Percentiles rank a stretch among this genome's conserved stretches.
Conservation (phyloP, 1,140 invertebrate species). For the Lanistes nyassanus region DNA sequence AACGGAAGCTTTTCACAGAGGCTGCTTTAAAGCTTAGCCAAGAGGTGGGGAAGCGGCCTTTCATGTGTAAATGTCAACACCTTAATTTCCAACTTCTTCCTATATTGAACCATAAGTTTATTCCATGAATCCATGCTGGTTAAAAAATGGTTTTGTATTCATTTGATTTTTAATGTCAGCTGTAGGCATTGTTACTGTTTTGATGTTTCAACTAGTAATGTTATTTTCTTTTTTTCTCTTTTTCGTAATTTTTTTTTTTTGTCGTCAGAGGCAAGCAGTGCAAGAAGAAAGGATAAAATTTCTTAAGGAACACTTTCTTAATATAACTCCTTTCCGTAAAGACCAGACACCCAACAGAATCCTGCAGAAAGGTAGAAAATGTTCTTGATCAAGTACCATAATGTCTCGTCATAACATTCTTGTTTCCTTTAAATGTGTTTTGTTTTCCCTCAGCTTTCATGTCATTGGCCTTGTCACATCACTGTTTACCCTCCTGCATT, state of each 20-base stretch:
- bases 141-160: background rate
- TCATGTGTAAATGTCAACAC: background rate
- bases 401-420: background rate
- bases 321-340: constrained; percentile 21
- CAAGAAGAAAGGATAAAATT: constrained; percentile 23
- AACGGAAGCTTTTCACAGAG: constrained; percentile 53
- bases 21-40: constrained; percentile 49
- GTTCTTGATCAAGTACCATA: no score
- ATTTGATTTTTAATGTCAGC: background rate
- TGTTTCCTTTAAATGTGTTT: background rate
- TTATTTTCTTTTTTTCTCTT: background rate
- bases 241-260: background rate
- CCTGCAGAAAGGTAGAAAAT: constrained; percentile 1
- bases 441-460: background rate
- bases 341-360: background rate
- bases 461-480: constrained; percentile 4
- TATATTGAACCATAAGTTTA: background rate
- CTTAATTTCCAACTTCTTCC: constrained; percentile 7
- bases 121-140: no score
- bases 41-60: constrained; percentile 42
- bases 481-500: background rate
- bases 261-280: background rate
- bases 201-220: background rate
- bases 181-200: background rate
- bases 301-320: constrained; percentile 19